Percentiles rank a stretch among this genome's conserved stretches.
Evolutionary conservation across 2,797 vertebrate species (phyloP).

Genomic region (Crax fasciolata): DNA sequence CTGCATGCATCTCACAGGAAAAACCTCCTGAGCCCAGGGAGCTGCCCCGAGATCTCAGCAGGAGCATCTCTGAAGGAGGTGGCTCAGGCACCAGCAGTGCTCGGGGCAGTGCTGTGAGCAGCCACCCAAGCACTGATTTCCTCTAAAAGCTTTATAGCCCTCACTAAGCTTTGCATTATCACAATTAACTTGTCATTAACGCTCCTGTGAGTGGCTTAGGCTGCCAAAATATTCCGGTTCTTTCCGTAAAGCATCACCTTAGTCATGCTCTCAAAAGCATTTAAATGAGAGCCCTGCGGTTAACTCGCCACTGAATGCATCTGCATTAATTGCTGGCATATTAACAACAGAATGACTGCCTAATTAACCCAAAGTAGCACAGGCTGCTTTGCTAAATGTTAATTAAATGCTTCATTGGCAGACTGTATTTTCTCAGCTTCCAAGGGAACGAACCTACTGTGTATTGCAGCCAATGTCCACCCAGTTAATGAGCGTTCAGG

Average conservation of each 20-base stretch:
- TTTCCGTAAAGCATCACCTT: not conserved
- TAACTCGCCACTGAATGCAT: not conserved
- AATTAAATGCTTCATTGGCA: conserved; percentile 17
- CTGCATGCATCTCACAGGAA: not conserved
- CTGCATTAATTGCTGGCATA: conserved; percentile 32
- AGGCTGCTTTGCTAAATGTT: conserved; percentile 9
- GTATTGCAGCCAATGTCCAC: not conserved
- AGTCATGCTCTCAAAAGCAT: not conserved
- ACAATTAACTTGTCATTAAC: not conserved
- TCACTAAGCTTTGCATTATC: not conserved
- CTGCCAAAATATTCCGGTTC: not conserved
- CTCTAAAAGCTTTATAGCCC: not conserved
- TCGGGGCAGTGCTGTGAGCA: not conserved
- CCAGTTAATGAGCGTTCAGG: not conserved
- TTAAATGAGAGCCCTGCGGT: not conserved
- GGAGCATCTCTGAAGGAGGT: not conserved
- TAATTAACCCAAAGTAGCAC: conserved; percentile 20
- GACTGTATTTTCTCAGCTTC: not conserved
- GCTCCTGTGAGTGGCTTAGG: not conserved
- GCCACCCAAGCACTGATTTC: not conserved
- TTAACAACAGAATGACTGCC: not conserved
- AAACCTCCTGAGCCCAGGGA: not conserved
- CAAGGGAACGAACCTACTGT: not conserved
- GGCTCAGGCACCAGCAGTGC: not conserved
- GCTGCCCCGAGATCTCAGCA: not conserved